These are phyloP conservation scores for Rhinolophus sinicus DNA, from an alignment of 2,113 vertebrate genomes.

Conservation along the genomic window DNA sequence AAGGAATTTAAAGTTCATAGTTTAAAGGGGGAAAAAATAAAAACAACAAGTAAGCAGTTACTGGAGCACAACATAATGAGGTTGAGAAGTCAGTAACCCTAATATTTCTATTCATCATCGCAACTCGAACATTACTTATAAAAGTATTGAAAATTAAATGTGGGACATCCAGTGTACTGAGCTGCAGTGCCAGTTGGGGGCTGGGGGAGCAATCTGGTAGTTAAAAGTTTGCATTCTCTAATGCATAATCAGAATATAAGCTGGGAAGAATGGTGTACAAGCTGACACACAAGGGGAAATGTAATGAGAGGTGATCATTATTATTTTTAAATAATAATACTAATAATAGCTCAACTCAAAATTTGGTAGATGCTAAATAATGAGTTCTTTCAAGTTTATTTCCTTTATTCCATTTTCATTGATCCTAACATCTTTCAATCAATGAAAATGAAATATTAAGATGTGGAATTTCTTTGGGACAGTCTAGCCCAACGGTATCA, in stretches of 20 bases:
- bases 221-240: conserved; percentile 8
- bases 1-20: conserved; percentile 78
- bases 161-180: neutral
- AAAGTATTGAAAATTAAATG: conserved; percentile 58
- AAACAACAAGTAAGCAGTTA: conserved; percentile 73
- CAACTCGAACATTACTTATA: conserved; percentile 59
- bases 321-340: conserved; percentile 5
- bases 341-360: neutral
- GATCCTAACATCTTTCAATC: neutral
- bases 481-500: neutral
- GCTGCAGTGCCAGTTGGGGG: neutral
- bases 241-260: neutral
- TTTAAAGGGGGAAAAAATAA: conserved; percentile 65
- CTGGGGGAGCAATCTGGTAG: neutral
- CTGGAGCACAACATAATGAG: conserved; percentile 65
- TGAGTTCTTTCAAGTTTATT: neutral
- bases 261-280: neutral
- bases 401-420: neutral
- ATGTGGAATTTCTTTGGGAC: neutral
- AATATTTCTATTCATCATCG: conserved; percentile 52
- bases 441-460: conserved; percentile 50
- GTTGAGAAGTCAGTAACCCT: conserved; percentile 52
- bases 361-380: conserved; percentile 25
- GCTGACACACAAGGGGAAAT: neutral
- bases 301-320: neutral